Base-by-base conservation (phyloP, 2,888 invertebrate genomes). In the Halocaridina rubra region DNA sequence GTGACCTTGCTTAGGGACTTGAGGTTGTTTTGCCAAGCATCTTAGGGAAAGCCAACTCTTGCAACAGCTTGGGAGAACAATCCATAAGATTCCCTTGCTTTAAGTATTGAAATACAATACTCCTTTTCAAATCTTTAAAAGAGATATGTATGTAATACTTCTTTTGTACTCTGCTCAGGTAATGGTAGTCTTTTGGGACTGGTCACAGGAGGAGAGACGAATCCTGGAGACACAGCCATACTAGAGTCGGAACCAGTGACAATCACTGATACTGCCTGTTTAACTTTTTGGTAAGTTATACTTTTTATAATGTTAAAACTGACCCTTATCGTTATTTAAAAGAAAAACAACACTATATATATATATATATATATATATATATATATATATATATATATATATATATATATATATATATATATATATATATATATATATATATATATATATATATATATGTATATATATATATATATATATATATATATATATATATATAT, bases 391-490 rank as follows among this genome's bases (percentile, higher is more conserved):
- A 67, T 67, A 67, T 67, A 67, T 67, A 67, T 67, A 67, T 67
- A 67, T 67, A 67, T 67, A 22, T 67, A 67, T 67, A 67, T 67
- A 67, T 67, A 67, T 67, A 67, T 67, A 67, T 67, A 67, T 67
- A 67, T 67, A 22, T 67, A 67, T 67, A 67, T 67, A 67, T 67
- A 76, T 76, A 53, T 76, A 72, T 72, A 72, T 72, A 72, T 72
- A 72, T 72, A 72, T 72, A 72, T 30, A 30, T 30, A 4, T 30
- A 69, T 30, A 72, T 72, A 72, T 72, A 72, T 76, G 53, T 53
- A 76, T 76, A 75, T 76, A 76, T 76, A 76, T 76, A 76, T 76
- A 76, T 76, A 76, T 76, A 76, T 76, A 53, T 19, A 10, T 53
- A 53, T 2, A 76, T 53, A 53, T 76, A 76, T 76, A 53, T 39